Evolutionary conservation across 2,113 vertebrate genomes (phyloP).

Genomic region (Hippocampus mohnikei): DNA sequence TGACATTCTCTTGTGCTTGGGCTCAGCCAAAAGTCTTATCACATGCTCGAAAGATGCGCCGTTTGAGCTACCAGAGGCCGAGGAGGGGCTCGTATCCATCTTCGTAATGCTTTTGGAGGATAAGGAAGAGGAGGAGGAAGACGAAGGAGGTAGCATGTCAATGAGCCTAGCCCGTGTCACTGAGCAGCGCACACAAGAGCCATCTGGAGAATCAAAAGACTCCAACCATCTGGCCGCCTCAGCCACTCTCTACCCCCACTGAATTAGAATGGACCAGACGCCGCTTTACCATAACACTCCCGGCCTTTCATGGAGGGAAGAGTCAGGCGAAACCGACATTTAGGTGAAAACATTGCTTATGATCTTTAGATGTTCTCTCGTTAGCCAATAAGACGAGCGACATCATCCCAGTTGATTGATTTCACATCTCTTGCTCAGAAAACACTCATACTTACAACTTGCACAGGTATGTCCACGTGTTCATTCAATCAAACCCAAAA

Average conservation of each 20-base stretch:
- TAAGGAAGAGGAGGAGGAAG: constrained; percentile 65
- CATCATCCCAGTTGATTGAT: neutral
- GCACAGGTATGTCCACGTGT: neutral
- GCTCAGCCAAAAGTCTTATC: constrained; percentile 58
- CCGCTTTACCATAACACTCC: constrained; percentile 44
- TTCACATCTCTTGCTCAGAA: neutral
- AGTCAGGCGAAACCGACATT: constrained; percentile 34
- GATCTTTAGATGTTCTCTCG: neutral
- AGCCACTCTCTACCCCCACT: constrained; percentile 69
- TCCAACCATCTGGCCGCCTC: constrained; percentile 77
- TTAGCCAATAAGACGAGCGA: neutral
- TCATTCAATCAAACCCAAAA: neutral
- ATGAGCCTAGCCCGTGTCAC: constrained; percentile 77
- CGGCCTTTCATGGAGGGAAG: constrained; percentile 37
- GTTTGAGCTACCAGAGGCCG: constrained; percentile 50
- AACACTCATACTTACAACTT: neutral
- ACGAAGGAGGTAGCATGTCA: constrained; percentile 76
- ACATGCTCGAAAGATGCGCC: constrained; percentile 58
- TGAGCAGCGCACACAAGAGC: constrained; percentile 76
- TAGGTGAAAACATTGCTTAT: constrained; percentile 5
- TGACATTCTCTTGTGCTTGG: constrained; percentile 63
- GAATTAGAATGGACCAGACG: constrained; percentile 70
- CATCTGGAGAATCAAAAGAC: constrained; percentile 81
- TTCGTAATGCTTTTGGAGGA: constrained; percentile 66
- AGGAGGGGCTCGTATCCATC: constrained; percentile 65